These are phyloP conservation scores for Atrichornis clamosus DNA, from an alignment of 2,113 vertebrate species.

Conservation along the genomic window DNA sequence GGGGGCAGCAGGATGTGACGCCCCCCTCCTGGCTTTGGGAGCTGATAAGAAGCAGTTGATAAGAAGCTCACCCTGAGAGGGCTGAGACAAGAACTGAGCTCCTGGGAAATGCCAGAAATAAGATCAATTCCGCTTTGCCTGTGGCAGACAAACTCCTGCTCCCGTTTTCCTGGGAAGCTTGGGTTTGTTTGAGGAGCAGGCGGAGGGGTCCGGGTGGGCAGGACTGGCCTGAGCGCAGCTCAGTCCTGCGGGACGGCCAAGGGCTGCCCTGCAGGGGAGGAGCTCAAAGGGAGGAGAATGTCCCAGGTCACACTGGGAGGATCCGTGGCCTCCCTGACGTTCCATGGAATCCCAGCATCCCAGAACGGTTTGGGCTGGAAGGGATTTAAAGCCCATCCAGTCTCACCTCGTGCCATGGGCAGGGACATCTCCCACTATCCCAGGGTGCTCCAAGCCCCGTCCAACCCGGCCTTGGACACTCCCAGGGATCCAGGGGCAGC, in stretches of 20 bases:
- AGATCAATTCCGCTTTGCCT: neutral
- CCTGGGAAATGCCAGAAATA: neutral
- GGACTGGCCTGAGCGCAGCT: neutral
- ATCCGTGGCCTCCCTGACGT: neutral
- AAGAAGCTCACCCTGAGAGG: neutral
- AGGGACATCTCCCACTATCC: neutral
- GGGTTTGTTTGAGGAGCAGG: neutral
- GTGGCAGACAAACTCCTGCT: neutral
- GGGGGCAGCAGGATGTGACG: neutral
- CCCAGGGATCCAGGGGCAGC: no score
- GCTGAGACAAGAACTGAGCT: neutral
- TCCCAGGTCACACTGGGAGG: neutral
- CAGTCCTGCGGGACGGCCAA: neutral
- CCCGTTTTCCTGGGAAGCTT: neutral
- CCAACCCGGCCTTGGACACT: neutral
- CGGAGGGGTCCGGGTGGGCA: neutral
- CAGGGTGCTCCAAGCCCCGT: no score
- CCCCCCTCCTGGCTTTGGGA: neutral
- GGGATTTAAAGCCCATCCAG: neutral
- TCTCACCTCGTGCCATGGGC: neutral
- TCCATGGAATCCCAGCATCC: neutral
- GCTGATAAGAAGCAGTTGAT: neutral
- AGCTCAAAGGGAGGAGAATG: no score
- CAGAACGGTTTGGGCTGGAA: neutral
- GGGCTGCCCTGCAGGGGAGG: neutral